Base-by-base conservation (phyloP, 2,888 invertebrate species). In the Eucera pruinosa region DNA sequence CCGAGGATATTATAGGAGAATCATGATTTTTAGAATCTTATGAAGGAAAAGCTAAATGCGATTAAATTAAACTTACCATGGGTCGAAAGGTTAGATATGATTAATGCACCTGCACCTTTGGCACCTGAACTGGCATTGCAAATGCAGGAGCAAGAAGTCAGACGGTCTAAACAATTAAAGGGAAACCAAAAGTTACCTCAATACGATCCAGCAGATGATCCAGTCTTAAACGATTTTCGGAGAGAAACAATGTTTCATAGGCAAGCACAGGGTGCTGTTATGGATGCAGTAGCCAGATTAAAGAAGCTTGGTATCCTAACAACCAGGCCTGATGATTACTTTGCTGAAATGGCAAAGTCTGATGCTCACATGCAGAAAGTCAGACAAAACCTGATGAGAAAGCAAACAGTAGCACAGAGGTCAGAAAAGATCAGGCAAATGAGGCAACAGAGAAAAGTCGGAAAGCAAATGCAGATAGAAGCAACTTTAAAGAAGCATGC, bases 291-390 rank as follows among this genome's bases (percentile, higher is more conserved):
- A 25, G 95, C 95, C 54, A 94, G 94, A 82, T 93, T 99, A 9
- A 96, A 97, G 76, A 94, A 95, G 45, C 91, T 97, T 5, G 95
- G 95, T 23, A 93, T 98, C 55, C 93, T 95, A 0, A 98, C 98
- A 0, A 96, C 95, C 89, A 94, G 96, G 60, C 99, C 99, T 0
- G 97, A 97, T 68, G 99, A 99, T 92, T 99, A 98, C 92, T 99
- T 98, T 93, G 99, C 99, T 0, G 98, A 99, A 94, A 99, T 99
- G 99, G 98, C 98, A 0, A 99, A 99, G 92, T 94, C 97, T 15
- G 99, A 99, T 93, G 95, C 95, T 39, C 99, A 99, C 89, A 99
- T 99, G 99, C 98, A 98, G 89, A 98, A 98, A 93, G 96, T 98
- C 0, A 94, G 98, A 57, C 94, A 96, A 89, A 96, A 96, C 88